phyloP scores from a whole-genome alignment of 2,113 vertebrate species.

The Actinemys pallida region DNA sequence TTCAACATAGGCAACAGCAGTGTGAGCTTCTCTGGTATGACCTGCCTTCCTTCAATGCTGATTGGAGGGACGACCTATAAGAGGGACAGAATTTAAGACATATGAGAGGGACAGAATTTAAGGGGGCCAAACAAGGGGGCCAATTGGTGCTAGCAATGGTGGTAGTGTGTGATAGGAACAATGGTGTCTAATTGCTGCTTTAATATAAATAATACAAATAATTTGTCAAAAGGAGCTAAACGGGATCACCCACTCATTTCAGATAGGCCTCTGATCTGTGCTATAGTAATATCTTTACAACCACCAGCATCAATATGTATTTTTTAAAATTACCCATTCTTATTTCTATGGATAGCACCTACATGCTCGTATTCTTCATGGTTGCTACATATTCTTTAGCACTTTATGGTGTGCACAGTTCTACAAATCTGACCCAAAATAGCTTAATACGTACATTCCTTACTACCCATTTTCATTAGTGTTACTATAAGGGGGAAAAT shows the following conservation, averaged over 20 bases:
- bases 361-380: neutral
- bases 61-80: neutral
- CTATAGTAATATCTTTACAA: neutral
- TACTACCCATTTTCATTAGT: neutral
- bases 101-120: neutral
- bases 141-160: neutral
- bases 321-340: neutral
- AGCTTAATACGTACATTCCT: neutral
- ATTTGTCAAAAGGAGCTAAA: neutral
- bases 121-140: neutral
- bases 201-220: neutral
- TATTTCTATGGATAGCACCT: neutral
- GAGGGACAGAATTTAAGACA: neutral
- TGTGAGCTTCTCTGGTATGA: neutral
- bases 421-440: neutral
- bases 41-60: slow-evolving; percentile 11
- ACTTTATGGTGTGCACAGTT: neutral
- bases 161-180: neutral
- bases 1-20: neutral
- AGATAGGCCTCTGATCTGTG: neutral
- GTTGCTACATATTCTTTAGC: neutral
- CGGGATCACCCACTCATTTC: neutral
- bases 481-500: neutral
- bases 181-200: neutral
- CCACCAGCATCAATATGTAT: neutral